These are phyloP conservation scores for Crenuchus spilurus DNA, from an alignment of 2,797 vertebrate species.

Conservation along the genomic window DNA sequence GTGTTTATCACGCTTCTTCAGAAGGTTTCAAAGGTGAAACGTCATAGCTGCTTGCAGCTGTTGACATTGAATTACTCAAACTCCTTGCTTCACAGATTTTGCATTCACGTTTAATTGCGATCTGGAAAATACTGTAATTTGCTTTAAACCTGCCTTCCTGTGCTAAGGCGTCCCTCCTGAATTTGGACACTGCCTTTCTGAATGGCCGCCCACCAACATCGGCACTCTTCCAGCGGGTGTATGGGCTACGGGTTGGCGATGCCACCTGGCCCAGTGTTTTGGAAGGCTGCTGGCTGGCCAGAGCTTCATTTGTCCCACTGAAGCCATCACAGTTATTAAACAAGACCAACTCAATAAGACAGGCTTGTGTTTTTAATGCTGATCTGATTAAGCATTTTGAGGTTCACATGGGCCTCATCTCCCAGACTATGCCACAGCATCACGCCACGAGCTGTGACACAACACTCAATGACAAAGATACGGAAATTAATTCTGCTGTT, in stretches of 20 bases:
- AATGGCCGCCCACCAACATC: constrained; percentile 24
- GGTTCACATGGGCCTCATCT: background rate
- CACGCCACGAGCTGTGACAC: no score
- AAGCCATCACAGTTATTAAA: constrained; percentile 39
- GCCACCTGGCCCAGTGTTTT: constrained; percentile 18
- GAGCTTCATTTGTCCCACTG: constrained; percentile 15
- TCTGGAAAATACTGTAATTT: background rate
- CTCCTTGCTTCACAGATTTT: background rate
- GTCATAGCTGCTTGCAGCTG: background rate
- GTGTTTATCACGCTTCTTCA: no score
- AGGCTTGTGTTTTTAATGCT: constrained; percentile 37
- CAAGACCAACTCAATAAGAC: constrained; percentile 40
- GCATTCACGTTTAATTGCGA: background rate
- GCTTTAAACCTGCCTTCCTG: constrained; percentile 13
- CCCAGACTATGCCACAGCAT: background rate
- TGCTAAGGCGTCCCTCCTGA: constrained; percentile 14
- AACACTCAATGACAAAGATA: background rate
- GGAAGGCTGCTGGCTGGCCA: background rate
- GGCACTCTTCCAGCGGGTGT: constrained; percentile 22
- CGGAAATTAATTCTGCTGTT: background rate
- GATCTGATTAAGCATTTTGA: constrained; percentile 28
- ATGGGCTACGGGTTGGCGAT: background rate
- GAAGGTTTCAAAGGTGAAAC: no score
- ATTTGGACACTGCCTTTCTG: constrained; percentile 29
- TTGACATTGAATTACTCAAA: background rate